Conservation (phyloP, 2,888 invertebrate species). For the Ectemnius continuus region DNA sequence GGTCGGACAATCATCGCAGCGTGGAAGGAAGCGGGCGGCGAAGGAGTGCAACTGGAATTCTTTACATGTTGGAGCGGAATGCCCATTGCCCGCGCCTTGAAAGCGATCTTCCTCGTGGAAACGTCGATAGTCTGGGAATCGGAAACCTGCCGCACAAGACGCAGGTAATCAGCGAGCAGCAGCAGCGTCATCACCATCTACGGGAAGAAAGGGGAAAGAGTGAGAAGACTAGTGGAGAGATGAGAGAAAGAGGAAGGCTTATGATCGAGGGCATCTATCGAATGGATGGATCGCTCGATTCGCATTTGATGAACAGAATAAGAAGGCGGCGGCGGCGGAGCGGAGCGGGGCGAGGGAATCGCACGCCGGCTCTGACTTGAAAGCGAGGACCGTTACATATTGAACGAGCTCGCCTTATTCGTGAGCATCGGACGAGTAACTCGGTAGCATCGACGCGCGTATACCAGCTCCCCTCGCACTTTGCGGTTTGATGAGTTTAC, state of each 20-base stretch:
- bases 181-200: too few species aligned
- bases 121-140: too few species aligned
- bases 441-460: neutral
- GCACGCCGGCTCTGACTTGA: constrained; percentile 6
- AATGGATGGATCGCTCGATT: neutral
- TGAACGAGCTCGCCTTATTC: constrained; percentile 25
- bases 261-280: constrained; percentile 1
- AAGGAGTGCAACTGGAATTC: too few species aligned
- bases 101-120: too few species aligned
- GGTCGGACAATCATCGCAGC: too few species aligned
- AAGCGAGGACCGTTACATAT: constrained; percentile 27
- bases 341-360: neutral
- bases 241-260: neutral
- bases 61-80: too few species aligned
- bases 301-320: neutral
- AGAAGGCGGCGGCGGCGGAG: neutral
- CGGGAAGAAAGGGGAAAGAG: too few species aligned
- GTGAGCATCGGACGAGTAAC: constrained; percentile 1
- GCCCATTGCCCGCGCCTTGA: too few species aligned
- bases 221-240: too few species aligned
- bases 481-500: constrained; percentile 36
- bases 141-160: too few species aligned
- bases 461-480: constrained; percentile 5
- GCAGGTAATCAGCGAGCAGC: too few species aligned
- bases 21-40: too few species aligned